phyloP scores from a whole-genome alignment of 2,113 vertebrate genomes.

The Sturnus vulgaris region DNA sequence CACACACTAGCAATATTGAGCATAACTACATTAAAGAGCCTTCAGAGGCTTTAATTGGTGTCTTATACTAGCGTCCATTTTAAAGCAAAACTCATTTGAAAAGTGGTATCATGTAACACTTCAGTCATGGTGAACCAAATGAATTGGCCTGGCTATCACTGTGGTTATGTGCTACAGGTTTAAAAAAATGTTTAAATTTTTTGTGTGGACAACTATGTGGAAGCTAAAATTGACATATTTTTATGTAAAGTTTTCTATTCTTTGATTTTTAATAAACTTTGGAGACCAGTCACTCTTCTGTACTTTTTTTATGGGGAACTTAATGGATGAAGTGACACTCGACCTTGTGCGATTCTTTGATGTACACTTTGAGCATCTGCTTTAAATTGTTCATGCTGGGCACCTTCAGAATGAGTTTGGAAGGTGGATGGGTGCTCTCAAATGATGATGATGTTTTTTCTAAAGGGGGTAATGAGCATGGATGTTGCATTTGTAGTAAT shows the following conservation, averaged over 20 bases:
- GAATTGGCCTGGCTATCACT: constrained; percentile 73
- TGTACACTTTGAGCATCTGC: not conserved
- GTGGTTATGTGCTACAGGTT: constrained; percentile 72
- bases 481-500: not conserved
- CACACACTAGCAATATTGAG: constrained; percentile 72
- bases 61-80: constrained; percentile 61
- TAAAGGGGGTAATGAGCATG: not conserved
- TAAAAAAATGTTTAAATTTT: constrained; percentile 75
- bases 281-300: constrained; percentile 67
- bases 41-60: constrained; percentile 9
- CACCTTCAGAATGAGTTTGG: not conserved
- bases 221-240: constrained; percentile 88
- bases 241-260: constrained; percentile 98
- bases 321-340: not conserved
- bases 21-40: constrained; percentile 59
- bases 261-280: constrained; percentile 99
- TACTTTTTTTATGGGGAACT: not conserved
- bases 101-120: constrained; percentile 65
- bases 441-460: not conserved
- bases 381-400: not conserved
- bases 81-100: constrained; percentile 45
- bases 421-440: not conserved
- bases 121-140: constrained; percentile 63
- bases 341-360: not conserved
- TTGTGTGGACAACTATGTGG: constrained; percentile 74